Percentiles rank a stretch among this genome's conserved stretches.
phyloP scores from a whole-genome alignment of 2,113 vertebrate species.

The Ariopsis seemanni region DNA sequence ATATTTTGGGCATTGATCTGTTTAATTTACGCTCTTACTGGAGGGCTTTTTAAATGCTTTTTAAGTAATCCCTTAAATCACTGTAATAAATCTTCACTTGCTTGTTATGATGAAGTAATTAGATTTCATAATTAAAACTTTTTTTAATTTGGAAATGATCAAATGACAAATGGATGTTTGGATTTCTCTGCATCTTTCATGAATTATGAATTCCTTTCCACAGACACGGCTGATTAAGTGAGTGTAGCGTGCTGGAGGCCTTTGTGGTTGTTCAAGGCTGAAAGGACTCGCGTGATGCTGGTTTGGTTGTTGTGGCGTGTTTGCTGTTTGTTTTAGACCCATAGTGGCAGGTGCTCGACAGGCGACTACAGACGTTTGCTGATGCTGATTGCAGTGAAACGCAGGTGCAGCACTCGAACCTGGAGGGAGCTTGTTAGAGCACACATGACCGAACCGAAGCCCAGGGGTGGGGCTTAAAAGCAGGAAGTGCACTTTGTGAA shows the following conservation, averaged over 20 bases:
- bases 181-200: neutral
- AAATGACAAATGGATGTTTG: neutral
- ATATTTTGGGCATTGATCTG: constrained; percentile 6
- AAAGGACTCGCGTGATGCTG: neutral
- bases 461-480: neutral
- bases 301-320: neutral
- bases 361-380: neutral
- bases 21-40: neutral
- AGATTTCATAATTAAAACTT: neutral
- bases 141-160: constrained; percentile 13
- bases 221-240: neutral
- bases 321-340: neutral
- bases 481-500: neutral
- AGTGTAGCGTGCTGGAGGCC: neutral
- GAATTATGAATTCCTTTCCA: constrained; percentile 16
- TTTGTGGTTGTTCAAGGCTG: neutral
- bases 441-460: neutral
- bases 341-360: constrained; percentile 8
- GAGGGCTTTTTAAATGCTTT: neutral
- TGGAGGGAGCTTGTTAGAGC: constrained; percentile 15
- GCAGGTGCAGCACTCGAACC: constrained; percentile 8
- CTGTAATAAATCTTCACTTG: neutral
- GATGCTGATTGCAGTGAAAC: neutral
- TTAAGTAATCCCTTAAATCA: constrained; percentile 9
- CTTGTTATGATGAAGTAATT: constrained; percentile 23